phyloP scores from a whole-genome alignment of 2,797 vertebrate species.

The Kryptolebias ocellatus region DNA sequence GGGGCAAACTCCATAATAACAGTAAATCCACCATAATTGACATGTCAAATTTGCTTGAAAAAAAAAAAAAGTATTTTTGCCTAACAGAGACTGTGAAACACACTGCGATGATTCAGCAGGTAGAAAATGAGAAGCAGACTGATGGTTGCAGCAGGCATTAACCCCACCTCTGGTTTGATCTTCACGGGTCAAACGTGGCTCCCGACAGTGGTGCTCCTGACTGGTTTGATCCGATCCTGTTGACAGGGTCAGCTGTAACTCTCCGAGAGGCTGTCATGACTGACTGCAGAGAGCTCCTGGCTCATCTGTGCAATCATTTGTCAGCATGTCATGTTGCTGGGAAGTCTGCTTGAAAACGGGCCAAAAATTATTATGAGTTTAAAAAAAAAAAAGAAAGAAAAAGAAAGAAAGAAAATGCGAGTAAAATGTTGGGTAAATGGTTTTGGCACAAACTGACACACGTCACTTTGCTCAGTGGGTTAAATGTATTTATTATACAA shows the following conservation, averaged over 20 bases:
- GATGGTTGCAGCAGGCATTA: constrained; percentile 64
- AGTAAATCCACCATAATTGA: constrained; percentile 77
- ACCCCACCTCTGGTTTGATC: constrained; percentile 64
- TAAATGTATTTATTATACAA: constrained; percentile 7
- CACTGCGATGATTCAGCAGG: constrained; percentile 61
- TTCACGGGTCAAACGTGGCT: constrained; percentile 57
- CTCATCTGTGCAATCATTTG: constrained; percentile 67
- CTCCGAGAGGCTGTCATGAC: constrained; percentile 62
- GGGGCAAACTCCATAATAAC: constrained; percentile 72
- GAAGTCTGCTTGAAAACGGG: constrained; percentile 28
- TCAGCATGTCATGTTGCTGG: constrained; percentile 53
- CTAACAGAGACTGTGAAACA: constrained; percentile 52
- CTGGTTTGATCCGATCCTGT: constrained; percentile 56
- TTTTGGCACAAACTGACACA: not conserved
- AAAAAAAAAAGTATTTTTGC: constrained; percentile 30
- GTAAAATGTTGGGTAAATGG: constrained; percentile 9
- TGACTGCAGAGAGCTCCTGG: constrained; percentile 58
- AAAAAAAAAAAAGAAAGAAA: constrained; percentile 9
- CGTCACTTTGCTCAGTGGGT: not conserved
- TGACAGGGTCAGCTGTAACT: constrained; percentile 73
- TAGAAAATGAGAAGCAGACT: constrained; percentile 74
- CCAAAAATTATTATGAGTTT: constrained; percentile 16
- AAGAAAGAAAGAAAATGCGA: not conserved
- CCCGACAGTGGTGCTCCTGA: constrained; percentile 50
- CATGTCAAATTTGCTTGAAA: constrained; percentile 66